Percentiles rank a stretch among this genome's conserved stretches.
Conservation (phyloP, 2,797 vertebrate genomes). For the Allobates femoralis region DNA sequence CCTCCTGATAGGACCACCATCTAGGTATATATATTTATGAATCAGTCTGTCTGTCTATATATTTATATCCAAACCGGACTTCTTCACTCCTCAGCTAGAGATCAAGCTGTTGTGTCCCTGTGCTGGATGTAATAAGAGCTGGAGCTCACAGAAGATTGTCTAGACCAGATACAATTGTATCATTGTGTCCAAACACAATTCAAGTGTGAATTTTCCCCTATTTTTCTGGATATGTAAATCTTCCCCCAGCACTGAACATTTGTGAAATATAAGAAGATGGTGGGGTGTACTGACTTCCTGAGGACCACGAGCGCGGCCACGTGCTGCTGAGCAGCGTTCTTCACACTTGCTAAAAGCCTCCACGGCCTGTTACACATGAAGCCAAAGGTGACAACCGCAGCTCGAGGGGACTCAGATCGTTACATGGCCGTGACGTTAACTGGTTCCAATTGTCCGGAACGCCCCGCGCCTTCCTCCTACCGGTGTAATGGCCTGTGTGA, state of each 20-base stretch:
- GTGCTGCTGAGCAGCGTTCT: neutral
- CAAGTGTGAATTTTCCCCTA: neutral
- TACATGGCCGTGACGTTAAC: slow-evolving; percentile 65
- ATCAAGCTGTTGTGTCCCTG: too few species aligned
- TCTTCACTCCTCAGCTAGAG: too few species aligned
- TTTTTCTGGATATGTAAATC: neutral
- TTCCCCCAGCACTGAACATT: neutral
- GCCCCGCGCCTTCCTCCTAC: neutral
- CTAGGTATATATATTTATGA: too few species aligned
- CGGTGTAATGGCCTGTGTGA: neutral
- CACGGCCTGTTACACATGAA: slow-evolving; percentile 19
- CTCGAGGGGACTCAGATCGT: slow-evolving; percentile 60
- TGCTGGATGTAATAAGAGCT: too few species aligned
- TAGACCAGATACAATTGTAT: neutral
- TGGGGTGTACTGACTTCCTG: neutral
- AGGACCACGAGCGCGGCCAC: neutral
- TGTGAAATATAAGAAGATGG: neutral
- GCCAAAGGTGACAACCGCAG: slow-evolving; percentile 31
- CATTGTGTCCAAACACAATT: neutral
- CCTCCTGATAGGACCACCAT: too few species aligned
- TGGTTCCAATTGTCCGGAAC: slow-evolving; percentile 59
- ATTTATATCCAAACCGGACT: too few species aligned
- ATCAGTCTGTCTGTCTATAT: too few species aligned
- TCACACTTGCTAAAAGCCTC: slow-evolving; percentile 41
- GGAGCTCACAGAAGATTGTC: too few species aligned